phyloP scores from a whole-genome alignment of 35 echinoderm and acorn worm species.

The Stichopus chloronotus region DNA sequence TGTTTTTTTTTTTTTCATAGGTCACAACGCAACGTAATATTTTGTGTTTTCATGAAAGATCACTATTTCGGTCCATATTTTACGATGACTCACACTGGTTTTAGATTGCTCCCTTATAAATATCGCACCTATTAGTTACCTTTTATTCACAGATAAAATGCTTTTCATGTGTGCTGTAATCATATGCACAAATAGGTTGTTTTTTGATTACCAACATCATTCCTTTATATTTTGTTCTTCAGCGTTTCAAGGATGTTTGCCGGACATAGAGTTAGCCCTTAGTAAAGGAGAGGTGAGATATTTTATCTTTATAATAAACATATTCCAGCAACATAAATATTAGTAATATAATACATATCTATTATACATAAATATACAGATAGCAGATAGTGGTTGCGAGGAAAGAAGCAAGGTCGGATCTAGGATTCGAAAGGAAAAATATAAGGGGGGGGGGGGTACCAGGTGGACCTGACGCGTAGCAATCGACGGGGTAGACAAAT shows the following conservation, averaged over 20 bases:
- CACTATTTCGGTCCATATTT: no score
- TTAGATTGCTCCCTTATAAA: no score
- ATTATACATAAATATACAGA: not conserved
- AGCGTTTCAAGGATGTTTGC: slow-evolving; percentile 33
- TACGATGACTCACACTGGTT: no score
- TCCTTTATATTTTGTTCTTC: not conserved
- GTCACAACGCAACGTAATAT: no score
- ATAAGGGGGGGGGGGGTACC: not conserved
- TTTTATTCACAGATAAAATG: no score
- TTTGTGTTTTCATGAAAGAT: no score
- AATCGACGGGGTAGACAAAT: not conserved
- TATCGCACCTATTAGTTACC: no score
- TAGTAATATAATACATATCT: not conserved
- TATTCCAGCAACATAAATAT: not conserved
- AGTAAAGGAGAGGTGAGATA: slow-evolving; percentile 22
- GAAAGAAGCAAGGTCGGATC: not conserved
- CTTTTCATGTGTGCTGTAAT: no score
- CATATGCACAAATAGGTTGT: no score
- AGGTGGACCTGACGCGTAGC: not conserved
- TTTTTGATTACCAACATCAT: not conserved
- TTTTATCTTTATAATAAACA: not conserved
- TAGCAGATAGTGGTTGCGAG: not conserved
- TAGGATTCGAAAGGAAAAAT: not conserved
- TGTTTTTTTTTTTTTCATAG: no score
- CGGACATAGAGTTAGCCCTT: slow-evolving; percentile 18